Evolutionary conservation across 2,797 vertebrate genomes (phyloP).

Genomic region (Toxotes lorentzi): DNA sequence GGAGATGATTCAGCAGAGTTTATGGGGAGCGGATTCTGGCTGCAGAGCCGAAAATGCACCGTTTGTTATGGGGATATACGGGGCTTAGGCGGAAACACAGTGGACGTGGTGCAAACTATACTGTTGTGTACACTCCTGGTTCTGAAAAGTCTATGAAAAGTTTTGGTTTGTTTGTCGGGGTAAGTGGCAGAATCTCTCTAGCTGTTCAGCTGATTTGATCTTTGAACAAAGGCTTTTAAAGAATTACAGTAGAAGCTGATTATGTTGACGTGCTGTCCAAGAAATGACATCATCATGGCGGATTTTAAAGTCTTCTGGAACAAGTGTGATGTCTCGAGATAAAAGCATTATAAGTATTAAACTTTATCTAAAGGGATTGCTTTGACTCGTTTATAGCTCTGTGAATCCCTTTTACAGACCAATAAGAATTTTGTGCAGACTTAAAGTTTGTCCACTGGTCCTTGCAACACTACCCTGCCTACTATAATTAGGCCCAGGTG

Average conservation of each 20-base stretch:
- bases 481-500: background rate
- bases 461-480: too few species aligned
- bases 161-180: conserved; percentile 2
- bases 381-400: conserved; percentile 1
- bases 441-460: background rate
- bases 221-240: background rate
- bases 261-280: background rate
- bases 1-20: conserved; percentile 48
- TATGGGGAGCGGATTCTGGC: background rate
- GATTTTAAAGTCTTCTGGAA: background rate
- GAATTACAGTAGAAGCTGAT: background rate
- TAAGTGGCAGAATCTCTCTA: conserved; percentile 4
- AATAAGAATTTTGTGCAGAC: background rate
- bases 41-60: conserved; percentile 17
- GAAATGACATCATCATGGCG: background rate
- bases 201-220: conserved; percentile 1
- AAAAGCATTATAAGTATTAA: background rate
- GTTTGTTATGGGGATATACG: conserved; percentile 12
- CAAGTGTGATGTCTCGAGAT: background rate
- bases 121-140: background rate
- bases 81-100: conserved; percentile 2
- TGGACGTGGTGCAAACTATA: background rate
- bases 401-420: background rate
- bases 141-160: background rate
- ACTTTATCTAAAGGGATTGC: background rate